Evolutionary conservation across 2,888 invertebrate genomes (phyloP), one percentile per base, ranked within the genome.

Genomic region (Homarus gammarus): DNA sequence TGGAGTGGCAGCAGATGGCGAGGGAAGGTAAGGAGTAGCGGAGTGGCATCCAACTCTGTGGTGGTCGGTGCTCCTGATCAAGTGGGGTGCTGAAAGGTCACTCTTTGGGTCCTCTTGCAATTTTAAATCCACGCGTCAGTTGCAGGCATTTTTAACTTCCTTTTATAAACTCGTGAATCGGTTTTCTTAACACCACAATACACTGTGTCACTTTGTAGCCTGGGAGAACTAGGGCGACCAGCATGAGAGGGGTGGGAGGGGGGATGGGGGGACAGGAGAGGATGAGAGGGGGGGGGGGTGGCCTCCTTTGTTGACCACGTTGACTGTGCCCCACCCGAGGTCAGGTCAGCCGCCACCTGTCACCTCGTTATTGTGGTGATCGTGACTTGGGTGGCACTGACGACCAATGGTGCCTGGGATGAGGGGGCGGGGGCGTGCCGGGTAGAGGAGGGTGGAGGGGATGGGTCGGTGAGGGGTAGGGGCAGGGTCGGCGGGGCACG

Each of bases 231-330:
- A 6, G 38, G 15, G 40, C n/a, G 38, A 0, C 40, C 38, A 40
- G 22, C 40, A 44, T 8, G 31, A 8, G 38, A 0, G 15, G 36
- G 40, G 73, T 40, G 44, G 27, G 22, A 12, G 44, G 40, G 33
- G 44, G n/a, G 44, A 27, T 40, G 27, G 38, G 18, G 44, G 5
- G 2, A 3, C 31, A 79, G 38, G 51, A 31, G 31, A 40, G 27
- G 36, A 18, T 18, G 27, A 38, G 44, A 27, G 44, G 5, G 36
- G 15, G 72, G n/a, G 36, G 36, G 12, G 40, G n/a, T 73, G 73
- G 73, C 73, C 40, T 73, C 73, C 73, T 73, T 73, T 73, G 73
- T 73, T 44, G 73, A 44, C 40, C 40, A 73, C n/a, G 22, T 27
- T 40, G 73, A 22, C 40, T 33, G 40, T 40, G 73, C 73, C 72